Conservation (phyloP, 2,797 vertebrate genomes). For the Eidolon dupreanum region DNA sequence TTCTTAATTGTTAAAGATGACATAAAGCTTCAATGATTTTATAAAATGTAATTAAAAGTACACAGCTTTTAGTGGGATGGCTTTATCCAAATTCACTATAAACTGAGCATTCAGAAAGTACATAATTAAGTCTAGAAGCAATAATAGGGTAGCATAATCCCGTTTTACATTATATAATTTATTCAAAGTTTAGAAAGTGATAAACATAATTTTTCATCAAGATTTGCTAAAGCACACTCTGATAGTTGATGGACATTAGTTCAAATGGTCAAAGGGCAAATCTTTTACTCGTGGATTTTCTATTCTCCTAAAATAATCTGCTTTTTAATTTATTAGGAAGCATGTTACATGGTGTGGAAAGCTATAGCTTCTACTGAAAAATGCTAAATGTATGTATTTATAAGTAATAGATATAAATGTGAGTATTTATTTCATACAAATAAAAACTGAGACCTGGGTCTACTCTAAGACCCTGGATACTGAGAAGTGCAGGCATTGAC, state of each 20-base stretch:
- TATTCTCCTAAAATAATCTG: background rate
- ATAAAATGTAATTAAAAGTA: slow-evolving; percentile 31
- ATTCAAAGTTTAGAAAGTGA: slow-evolving; percentile 30
- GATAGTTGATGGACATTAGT: background rate
- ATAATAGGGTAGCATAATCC: background rate
- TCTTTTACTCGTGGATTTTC: slow-evolving; percentile 25
- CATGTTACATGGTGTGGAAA: background rate
- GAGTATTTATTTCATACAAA: background rate
- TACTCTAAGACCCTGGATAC: background rate
- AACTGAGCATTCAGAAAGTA: background rate
- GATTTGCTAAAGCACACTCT: background rate
- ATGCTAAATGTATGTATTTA: background rate
- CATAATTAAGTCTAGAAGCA: background rate
- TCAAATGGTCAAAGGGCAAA: background rate
- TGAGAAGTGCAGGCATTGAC: background rate
- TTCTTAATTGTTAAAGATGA: slow-evolving; percentile 67
- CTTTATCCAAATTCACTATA: slow-evolving; percentile 16
- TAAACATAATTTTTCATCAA: slow-evolving; percentile 23
- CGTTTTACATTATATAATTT: background rate
- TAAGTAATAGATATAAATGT: background rate
- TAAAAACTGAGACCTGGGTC: background rate
- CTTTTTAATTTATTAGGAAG: slow-evolving; percentile 19
- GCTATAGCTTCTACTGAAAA: slow-evolving; percentile 3
- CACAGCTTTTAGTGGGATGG: slow-evolving; percentile 8
- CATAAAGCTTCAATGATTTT: background rate